phyloP scores from a whole-genome alignment of 64 coral and sea anemone species.

The Catalaphyllia jardinei region DNA sequence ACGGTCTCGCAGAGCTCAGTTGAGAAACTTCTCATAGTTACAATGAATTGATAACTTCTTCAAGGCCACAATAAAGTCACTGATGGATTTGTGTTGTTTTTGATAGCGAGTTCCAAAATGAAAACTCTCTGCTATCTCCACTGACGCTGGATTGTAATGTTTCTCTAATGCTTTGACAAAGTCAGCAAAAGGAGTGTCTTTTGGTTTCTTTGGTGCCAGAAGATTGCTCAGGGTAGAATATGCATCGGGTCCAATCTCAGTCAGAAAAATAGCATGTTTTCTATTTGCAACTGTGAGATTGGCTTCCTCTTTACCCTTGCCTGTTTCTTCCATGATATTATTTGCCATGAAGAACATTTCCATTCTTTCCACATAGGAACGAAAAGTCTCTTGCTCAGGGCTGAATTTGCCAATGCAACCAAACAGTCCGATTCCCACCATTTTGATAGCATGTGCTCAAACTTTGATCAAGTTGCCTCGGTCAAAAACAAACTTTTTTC shows the following conservation, averaged over 20 bases:
- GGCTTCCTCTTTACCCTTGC: too few species aligned
- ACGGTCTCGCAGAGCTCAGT: too few species aligned
- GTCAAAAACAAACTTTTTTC: too few species aligned
- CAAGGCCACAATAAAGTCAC: too few species aligned
- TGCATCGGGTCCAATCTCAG: conserved; percentile 43
- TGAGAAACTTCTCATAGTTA: too few species aligned
- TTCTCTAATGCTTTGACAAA: conserved; percentile 41
- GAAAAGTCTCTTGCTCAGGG: conserved; percentile 29
- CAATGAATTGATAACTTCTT: too few species aligned
- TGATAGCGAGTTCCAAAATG: too few species aligned
- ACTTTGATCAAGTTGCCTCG: too few species aligned
- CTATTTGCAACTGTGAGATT: too few species aligned
- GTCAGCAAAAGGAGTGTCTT: conserved; percentile 19
- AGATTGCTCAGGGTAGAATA: conserved; percentile 51
- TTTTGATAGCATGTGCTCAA: too few species aligned
- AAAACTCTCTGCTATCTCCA: conserved; percentile 17
- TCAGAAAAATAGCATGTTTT: background rate
- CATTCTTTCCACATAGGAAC: conserved; percentile 54
- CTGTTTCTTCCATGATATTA: conserved; percentile 28
- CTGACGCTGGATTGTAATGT: conserved; percentile 35
- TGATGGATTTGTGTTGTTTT: too few species aligned
- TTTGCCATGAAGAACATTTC: conserved; percentile 55
- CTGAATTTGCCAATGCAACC: conserved; percentile 15
- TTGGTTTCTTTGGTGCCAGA: conserved; percentile 37
- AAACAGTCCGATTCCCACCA: background rate